These are phyloP conservation scores for Urocitellus parryii DNA, from an alignment of 2,113 vertebrate genomes.

Conservation along the genomic window DNA sequence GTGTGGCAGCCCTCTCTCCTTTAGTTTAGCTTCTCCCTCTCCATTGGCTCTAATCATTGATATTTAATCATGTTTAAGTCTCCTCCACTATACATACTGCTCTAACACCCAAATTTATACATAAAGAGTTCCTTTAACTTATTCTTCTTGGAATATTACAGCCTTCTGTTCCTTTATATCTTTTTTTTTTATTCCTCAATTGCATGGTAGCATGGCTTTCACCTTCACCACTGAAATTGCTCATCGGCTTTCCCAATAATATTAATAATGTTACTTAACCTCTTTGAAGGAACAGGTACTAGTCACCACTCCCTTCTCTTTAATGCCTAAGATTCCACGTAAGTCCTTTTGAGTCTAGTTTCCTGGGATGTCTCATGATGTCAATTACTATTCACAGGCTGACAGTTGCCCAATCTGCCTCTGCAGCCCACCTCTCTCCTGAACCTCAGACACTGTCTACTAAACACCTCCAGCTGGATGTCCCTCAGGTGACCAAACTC, in stretches of 20 bases:
- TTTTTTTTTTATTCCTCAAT: neutral
- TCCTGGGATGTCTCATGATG: neutral
- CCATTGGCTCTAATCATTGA: neutral
- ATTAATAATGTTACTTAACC: neutral
- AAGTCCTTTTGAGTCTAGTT: neutral
- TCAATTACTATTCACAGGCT: neutral
- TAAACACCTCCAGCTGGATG: neutral
- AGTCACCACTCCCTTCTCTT: neutral
- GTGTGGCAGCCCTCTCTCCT: neutral
- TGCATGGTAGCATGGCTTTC: neutral
- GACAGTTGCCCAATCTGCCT: neutral
- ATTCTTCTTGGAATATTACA: neutral
- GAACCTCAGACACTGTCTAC: neutral
- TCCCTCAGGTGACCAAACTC: neutral
- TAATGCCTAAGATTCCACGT: neutral
- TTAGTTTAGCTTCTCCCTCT: neutral
- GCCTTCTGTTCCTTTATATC: neutral
- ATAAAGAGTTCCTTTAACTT: neutral
- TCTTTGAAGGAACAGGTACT: neutral
- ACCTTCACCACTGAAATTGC: neutral
- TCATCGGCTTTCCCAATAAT: neutral
- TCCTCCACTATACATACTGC: neutral
- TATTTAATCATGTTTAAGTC: neutral
- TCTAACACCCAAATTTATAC: neutral
- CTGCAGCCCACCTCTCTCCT: neutral